phyloP scores from a whole-genome alignment of 1,140 invertebrate genomes.

The Oppia nitens region DNA sequence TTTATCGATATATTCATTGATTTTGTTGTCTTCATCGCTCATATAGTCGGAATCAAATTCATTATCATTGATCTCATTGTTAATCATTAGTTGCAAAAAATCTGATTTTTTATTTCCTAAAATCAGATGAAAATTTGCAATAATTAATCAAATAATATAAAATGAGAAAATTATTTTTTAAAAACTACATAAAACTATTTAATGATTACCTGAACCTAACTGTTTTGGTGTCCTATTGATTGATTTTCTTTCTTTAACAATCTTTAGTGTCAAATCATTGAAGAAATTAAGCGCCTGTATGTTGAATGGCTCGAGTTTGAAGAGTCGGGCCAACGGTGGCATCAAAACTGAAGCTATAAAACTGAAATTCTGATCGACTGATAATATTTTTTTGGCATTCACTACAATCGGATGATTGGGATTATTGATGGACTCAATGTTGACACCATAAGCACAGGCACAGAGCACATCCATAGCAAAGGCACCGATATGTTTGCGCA shows the following conservation, averaged over 20 bases:
- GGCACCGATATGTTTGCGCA: conserved; percentile 22
- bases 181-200: too few relatives aligned
- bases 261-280: conserved; percentile 1
- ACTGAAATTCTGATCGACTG: conserved; percentile 4
- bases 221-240: too few relatives aligned
- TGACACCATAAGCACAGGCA: conserved; percentile 33
- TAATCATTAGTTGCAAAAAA: neutral
- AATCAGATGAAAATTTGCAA: too few relatives aligned
- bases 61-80: neutral
- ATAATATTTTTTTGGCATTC: conserved; percentile 23
- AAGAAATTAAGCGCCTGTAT: conserved; percentile 12
- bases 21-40: neutral
- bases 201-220: conserved; percentile 3
- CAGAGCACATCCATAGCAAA: conserved; percentile 36
- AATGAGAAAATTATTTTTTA: too few relatives aligned
- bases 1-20: neutral
- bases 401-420: conserved; percentile 26
- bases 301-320: conserved; percentile 5
- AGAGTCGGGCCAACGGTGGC: neutral
- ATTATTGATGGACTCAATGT: conserved; percentile 28
- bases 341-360: neutral
- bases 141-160: too few relatives aligned
- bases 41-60: neutral
- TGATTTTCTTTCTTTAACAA: conserved; percentile 11
- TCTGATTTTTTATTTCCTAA: neutral